Percentiles rank a stretch among this genome's conserved stretches.
phyloP scores from a whole-genome alignment of 2,797 vertebrate genomes.

The Epinephelus malabaricus region DNA sequence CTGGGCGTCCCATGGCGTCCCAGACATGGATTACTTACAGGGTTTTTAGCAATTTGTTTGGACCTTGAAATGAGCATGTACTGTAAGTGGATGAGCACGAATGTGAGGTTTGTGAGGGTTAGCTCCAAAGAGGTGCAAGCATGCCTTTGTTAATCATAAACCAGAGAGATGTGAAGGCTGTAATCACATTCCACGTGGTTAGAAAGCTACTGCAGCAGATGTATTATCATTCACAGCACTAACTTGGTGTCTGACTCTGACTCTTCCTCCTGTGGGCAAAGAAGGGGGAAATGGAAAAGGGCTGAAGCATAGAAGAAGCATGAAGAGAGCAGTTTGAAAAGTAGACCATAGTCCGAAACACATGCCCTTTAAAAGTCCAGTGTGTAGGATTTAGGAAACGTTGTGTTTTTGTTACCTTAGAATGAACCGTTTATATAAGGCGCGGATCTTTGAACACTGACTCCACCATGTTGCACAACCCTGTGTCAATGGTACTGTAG shows the following conservation, averaged over 20 bases:
- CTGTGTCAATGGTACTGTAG: too few relatives aligned
- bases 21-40: constrained; percentile 43
- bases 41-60: constrained; percentile 23
- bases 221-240: constrained; percentile 84
- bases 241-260: constrained; percentile 88
- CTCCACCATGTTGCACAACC: too few relatives aligned
- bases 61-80: constrained; percentile 43
- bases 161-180: constrained; percentile 55
- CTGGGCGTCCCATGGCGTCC: constrained; percentile 5
- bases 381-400: too few relatives aligned
- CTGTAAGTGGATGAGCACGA: constrained; percentile 40
- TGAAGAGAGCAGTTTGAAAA: constrained; percentile 33
- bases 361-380: background rate
- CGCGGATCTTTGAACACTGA: too few relatives aligned
- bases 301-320: constrained; percentile 45
- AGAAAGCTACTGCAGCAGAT: constrained; percentile 55
- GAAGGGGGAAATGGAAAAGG: constrained; percentile 75
- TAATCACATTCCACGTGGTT: constrained; percentile 66
- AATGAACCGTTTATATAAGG: too few relatives aligned
- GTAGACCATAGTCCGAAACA: constrained; percentile 21
- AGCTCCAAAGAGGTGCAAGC: constrained; percentile 61
- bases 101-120: constrained; percentile 52
- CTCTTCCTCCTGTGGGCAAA: constrained; percentile 87
- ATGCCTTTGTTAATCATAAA: constrained; percentile 74
- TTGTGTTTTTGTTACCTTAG: too few relatives aligned